Evolutionary conservation across 2,888 invertebrate species (phyloP), one percentile per base, ranked within the genome.

Genomic region (Lithophane leautieri): DNA sequence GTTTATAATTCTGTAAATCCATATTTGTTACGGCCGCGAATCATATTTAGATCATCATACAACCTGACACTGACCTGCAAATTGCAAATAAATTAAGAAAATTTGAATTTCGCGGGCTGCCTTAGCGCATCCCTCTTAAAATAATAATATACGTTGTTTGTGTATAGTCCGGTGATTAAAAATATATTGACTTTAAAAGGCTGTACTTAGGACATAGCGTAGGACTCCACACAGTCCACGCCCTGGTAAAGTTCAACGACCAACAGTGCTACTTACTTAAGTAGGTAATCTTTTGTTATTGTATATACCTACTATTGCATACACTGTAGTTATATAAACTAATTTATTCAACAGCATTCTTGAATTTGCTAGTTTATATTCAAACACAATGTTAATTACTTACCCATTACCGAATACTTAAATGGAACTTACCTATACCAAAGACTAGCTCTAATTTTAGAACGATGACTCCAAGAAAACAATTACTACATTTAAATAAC

Each of bases 401-500:
- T 66, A 34, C 14, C 22, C 22, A 50, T 66, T 22, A 34, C 1
- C 34, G 16, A 28, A n/a, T n/a, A 50, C 50, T 19, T 50, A 8
- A 19, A 61, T 34, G n/a, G 4, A 66, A 66, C 6, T 50, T 19
- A 60, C 19, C 12, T 22, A 9, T 71, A 28, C 22, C 8, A 28
- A 60, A 60, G 22, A 12, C 25, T 8, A 22, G 28, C 11, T 28
- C 28, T 61, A 62, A 56, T 60, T 70, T 70, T 65, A 70, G 58
- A 71, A 40, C 65, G 71, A 47, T 40, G 65, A 60, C 4, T 52
- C 2, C 14, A n/a, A 50, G 25, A 47, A 61, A 61, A 76, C 22
- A 58, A 58, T 50, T 56, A 62, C 54, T 69, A 62, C n/a, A 58
- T 63, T 61, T 63, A 78, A 66, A 80, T 66, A 61, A 70, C 50